phyloP scores from a whole-genome alignment of 30 jellyfish, hydroid and myxozoan species.

The Chrysaora quinquecirrha region DNA sequence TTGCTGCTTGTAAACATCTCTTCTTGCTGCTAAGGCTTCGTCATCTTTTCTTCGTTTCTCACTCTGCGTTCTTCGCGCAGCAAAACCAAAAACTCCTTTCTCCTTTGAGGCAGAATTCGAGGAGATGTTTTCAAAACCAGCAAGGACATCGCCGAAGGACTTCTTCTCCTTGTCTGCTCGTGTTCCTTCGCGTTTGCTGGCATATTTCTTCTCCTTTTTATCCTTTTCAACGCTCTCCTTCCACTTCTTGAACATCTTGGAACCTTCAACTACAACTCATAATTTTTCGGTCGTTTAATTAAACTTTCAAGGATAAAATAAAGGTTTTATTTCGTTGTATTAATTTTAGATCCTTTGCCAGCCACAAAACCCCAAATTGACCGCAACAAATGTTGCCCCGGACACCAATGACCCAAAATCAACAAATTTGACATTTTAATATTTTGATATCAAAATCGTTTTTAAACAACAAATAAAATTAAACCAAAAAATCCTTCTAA shows the following conservation, averaged over 20 bases:
- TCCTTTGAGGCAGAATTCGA: constrained; percentile 16
- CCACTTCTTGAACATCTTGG: constrained; percentile 77
- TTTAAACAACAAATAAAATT: too few species aligned
- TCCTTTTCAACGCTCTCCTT: constrained; percentile 70
- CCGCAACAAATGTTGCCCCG: neutral
- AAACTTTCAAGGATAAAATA: neutral
- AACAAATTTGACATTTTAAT: neutral
- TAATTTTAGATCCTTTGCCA: neutral
- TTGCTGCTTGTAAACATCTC: constrained; percentile 49
- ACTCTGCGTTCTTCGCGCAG: constrained; percentile 48
- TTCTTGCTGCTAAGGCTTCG: constrained; percentile 33
- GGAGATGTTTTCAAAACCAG: constrained; percentile 59
- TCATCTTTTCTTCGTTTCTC: constrained; percentile 61
- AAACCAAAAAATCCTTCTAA: too few species aligned
- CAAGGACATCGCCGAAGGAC: constrained; percentile 68
- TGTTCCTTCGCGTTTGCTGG: constrained; percentile 42
- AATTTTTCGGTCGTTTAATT: too few species aligned
- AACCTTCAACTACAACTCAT: too few species aligned
- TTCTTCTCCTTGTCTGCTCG: constrained; percentile 65
- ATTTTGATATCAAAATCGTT: neutral
- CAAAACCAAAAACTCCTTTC: constrained; percentile 8
- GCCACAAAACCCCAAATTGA: neutral
- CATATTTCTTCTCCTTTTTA: constrained; percentile 58
- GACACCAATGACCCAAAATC: neutral
- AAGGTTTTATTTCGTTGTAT: neutral